Evolutionary conservation across 2,888 invertebrate genomes (phyloP).

Genomic region (Drosophila robusta): DNA sequence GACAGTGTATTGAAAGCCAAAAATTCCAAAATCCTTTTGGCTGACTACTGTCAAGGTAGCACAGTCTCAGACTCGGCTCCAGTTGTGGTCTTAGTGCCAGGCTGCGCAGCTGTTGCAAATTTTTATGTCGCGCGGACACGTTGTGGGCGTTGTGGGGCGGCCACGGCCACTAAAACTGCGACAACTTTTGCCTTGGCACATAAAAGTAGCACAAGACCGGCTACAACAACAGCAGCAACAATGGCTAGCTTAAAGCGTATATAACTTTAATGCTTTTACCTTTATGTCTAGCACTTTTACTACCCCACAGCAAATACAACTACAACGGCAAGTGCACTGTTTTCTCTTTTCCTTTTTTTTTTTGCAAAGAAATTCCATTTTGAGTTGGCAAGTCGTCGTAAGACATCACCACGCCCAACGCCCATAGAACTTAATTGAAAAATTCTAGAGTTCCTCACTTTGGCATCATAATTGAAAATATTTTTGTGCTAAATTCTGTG

Average conservation of each 20-base stretch:
- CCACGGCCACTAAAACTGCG: conserved; percentile 63
- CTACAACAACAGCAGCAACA: conserved; percentile 40
- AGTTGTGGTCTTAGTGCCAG: conserved; percentile 48
- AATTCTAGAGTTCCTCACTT: conserved; percentile 75
- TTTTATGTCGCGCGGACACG: conserved; percentile 78
- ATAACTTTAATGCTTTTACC: conserved; percentile 78
- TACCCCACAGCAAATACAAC: conserved; percentile 47
- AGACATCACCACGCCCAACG: conserved; percentile 27
- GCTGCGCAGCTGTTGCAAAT: conserved; percentile 78
- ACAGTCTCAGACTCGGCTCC: conserved; percentile 38
- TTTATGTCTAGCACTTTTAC: conserved; percentile 78
- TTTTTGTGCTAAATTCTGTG: conserved; percentile 72
- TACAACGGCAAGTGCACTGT: conserved; percentile 24
- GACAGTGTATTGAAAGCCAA: conserved; percentile 51
- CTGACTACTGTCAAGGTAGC: conserved; percentile 77
- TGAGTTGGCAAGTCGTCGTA: conserved; percentile 46
- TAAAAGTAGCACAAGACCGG: conserved; percentile 59
- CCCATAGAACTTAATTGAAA: conserved; percentile 71
- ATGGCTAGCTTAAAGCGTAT: conserved; percentile 73
- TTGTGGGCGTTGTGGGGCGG: conserved; percentile 59
- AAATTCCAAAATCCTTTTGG: conserved; percentile 68
- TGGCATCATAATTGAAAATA: conserved; percentile 79
- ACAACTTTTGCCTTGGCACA: conserved; percentile 77
- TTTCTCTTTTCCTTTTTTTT: conserved; percentile 21
- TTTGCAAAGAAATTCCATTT: conserved; percentile 65